phyloP scores from a whole-genome alignment of 2,888 invertebrate species.

The Xanthia icteritia region DNA sequence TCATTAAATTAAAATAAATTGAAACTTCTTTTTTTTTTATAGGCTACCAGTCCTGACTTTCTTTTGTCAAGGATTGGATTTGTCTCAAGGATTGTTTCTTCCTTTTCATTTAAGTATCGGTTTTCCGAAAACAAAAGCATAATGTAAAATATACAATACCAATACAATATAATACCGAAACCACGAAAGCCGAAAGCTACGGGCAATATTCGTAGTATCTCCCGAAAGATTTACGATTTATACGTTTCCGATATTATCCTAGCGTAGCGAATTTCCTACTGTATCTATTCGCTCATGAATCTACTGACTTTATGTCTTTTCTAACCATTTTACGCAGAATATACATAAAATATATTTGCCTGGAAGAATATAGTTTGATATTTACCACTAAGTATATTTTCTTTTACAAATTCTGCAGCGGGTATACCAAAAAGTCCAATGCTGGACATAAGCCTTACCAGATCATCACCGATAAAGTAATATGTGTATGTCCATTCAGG shows the following conservation, averaged over 20 bases:
- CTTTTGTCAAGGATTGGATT: background rate
- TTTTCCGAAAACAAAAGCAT: conserved; percentile 25
- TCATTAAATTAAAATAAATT: background rate
- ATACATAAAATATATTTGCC: conserved; percentile 21
- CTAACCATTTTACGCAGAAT: conserved; percentile 13
- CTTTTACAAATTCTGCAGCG: background rate
- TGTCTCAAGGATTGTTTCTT: background rate
- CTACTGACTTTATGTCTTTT: conserved; percentile 27
- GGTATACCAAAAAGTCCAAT: background rate
- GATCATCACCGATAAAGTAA: background rate
- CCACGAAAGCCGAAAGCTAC: conserved; percentile 11
- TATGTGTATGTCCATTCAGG: conserved; percentile 85
- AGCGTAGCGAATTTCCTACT: conserved; percentile 26
- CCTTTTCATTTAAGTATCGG: background rate
- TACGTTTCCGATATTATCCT: conserved; percentile 37
- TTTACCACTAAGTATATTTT: background rate
- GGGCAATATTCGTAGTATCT: conserved; percentile 34
- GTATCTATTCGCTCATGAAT: conserved; percentile 40
- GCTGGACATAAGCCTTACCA: background rate
- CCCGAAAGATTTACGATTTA: conserved; percentile 38
- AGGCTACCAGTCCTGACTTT: background rate
- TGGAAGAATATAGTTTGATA: background rate
- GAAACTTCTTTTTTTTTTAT: background rate
- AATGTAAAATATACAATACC: conserved; percentile 28
- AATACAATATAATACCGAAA: conserved; percentile 29